These are phyloP conservation scores for Megalurothrips usitatus DNA, from an alignment of 2,888 invertebrate species.

Conservation along the genomic window DNA sequence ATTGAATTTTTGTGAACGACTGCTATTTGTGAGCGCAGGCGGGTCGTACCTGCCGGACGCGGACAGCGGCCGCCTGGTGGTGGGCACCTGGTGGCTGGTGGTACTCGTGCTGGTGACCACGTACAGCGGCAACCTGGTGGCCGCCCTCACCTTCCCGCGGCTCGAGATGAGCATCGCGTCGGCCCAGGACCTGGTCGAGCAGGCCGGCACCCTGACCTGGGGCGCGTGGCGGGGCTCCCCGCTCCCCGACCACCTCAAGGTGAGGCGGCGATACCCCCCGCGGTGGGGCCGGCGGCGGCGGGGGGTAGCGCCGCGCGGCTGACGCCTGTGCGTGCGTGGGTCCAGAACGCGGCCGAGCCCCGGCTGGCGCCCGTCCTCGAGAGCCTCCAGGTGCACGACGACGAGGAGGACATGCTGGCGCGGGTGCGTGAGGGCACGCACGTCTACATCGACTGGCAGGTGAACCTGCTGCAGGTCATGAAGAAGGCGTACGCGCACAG, in stretches of 20 bases:
- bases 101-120: constrained; percentile 85
- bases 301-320: too few relatives aligned
- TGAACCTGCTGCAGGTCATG: constrained; percentile 69
- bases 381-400: constrained; percentile 53
- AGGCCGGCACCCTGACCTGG: constrained; percentile 61
- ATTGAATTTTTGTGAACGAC: too few relatives aligned
- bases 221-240: constrained; percentile 71
- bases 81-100: constrained; percentile 90
- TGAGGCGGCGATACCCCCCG: constrained; percentile 40
- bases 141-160: constrained; percentile 86
- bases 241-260: constrained; percentile 61
- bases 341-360: neutral
- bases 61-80: constrained; percentile 77
- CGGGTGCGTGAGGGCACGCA: constrained; percentile 63
- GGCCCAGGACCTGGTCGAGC: constrained; percentile 57
- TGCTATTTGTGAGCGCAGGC: too few relatives aligned
- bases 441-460: constrained; percentile 76
- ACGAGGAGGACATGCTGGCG: constrained; percentile 49
- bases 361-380: constrained; percentile 40
- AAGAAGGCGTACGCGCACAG: constrained; percentile 60
- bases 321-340: too few relatives aligned
- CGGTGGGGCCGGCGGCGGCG: too few relatives aligned
- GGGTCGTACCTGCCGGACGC: constrained; percentile 81
- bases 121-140: constrained; percentile 87
- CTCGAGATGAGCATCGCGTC: constrained; percentile 67